A percentile compares a stretch with the other conserved stretches of the same genome.
Evolutionary conservation across 92 coral and sea anemone species (phyloP).

Genomic region (Epizoanthus stellaris): DNA sequence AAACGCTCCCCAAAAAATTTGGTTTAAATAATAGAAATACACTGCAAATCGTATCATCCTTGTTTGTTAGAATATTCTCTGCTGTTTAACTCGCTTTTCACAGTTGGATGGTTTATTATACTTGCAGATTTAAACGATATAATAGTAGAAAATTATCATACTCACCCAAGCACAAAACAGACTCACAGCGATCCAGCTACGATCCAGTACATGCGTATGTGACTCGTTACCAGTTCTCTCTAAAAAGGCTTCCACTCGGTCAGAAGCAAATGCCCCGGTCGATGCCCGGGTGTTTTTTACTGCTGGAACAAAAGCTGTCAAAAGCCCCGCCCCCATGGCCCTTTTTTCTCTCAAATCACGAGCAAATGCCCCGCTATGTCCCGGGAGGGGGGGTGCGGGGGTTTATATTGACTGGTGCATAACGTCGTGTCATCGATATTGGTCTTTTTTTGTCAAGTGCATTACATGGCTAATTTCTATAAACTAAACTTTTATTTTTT

Average conservation of each 20-base stretch:
- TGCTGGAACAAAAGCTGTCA: too few relatives aligned
- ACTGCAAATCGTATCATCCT: neutral
- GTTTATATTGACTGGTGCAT: too few relatives aligned
- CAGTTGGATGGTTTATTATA: neutral
- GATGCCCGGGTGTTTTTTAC: neutral
- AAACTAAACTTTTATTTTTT: too few relatives aligned
- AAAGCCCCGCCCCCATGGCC: too few relatives aligned
- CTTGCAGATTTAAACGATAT: neutral
- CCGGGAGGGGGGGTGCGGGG: too few relatives aligned
- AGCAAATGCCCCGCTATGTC: too few relatives aligned
- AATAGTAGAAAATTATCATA: neutral
- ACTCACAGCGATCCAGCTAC: neutral
- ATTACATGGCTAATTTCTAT: too few relatives aligned
- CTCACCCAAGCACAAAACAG: conserved; percentile 12
- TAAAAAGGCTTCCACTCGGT: neutral
- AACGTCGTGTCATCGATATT: too few relatives aligned
- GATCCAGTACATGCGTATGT: conserved; percentile 5
- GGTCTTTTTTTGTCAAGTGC: too few relatives aligned
- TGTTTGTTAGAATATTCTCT: conserved; percentile 14
- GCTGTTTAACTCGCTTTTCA: conserved; percentile 9
- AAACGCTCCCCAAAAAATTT: neutral
- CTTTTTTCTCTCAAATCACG: too few relatives aligned
- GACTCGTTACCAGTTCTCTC: neutral
- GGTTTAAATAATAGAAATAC: conserved; percentile 1
- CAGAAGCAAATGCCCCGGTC: conserved; percentile 3